Conservation (phyloP, 2,113 vertebrate species). For the Dolichallabes microphthalmus region DNA sequence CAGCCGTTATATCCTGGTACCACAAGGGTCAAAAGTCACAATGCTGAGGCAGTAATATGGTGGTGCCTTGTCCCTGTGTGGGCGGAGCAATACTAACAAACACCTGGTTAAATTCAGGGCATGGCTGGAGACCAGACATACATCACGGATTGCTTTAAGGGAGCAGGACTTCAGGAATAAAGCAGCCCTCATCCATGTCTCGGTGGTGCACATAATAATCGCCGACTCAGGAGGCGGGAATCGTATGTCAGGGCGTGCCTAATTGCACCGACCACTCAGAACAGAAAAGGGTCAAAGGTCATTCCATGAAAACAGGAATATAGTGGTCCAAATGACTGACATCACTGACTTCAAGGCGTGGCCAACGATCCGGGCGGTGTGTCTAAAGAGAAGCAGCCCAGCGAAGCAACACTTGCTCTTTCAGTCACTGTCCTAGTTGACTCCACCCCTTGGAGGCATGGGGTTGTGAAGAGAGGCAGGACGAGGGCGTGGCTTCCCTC, state of each 20-base stretch:
- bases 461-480: slow-evolving; percentile 23
- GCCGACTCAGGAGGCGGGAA: too few relatives aligned
- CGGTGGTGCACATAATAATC: background rate
- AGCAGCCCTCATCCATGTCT: background rate
- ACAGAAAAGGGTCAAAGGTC: slow-evolving; percentile 1
- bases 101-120: background rate
- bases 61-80: background rate
- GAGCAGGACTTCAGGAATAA: background rate
- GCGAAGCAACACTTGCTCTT: background rate
- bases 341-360: background rate
- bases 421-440: slow-evolving; percentile 17
- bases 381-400: background rate
- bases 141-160: background rate
- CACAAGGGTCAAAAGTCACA: background rate
- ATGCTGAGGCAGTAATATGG: background rate
- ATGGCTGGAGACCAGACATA: background rate
- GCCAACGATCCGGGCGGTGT: background rate
- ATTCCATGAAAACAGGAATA: background rate
- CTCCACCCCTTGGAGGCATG: slow-evolving; percentile 7
- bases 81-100: background rate
- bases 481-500: slow-evolving; percentile 56
- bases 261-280: slow-evolving; percentile 13
- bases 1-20: background rate
- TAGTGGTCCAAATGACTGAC: background rate
- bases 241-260: background rate